These are phyloP conservation scores for Suricata suricatta DNA, from an alignment of 2,113 vertebrate genomes.

Conservation along the genomic window DNA sequence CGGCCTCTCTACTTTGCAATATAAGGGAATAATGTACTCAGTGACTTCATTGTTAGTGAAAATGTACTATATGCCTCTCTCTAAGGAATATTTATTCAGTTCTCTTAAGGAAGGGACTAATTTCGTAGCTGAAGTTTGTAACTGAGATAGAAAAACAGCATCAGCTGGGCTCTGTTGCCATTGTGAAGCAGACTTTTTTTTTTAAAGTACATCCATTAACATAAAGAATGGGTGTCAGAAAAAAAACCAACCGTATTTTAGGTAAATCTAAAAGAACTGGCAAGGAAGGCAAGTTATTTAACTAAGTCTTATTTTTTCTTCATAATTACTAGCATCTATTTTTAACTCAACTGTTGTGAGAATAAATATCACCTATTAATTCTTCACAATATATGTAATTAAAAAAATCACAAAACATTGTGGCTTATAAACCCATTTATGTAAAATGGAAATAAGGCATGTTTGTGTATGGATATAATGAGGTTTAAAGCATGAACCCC, in stretches of 20 bases:
- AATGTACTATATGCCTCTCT: neutral
- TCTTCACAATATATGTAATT: neutral
- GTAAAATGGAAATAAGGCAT: neutral
- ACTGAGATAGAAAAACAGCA: slow-evolving; percentile 30
- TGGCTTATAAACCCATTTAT: neutral
- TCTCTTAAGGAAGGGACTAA: slow-evolving; percentile 37
- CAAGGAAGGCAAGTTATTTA: neutral
- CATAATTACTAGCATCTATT: neutral
- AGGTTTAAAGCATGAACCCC: neutral
- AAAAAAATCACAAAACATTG: slow-evolving; percentile 18
- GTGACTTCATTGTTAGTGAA: slow-evolving; percentile 23
- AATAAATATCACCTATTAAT: neutral
- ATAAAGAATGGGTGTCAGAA: neutral
- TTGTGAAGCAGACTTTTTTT: neutral
- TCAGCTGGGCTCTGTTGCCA: neutral
- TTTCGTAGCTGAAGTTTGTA: neutral
- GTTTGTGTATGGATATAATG: neutral
- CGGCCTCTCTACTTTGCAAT: neutral
- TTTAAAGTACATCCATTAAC: neutral
- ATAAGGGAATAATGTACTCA: neutral
- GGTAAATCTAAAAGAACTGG: neutral
- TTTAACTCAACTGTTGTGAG: neutral
- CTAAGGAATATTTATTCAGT: slow-evolving; percentile 20
- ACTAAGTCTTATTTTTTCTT: neutral
- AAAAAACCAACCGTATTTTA: neutral